phyloP scores from a whole-genome alignment of 1,140 invertebrate genomes.

The Uloborus diversus region DNA sequence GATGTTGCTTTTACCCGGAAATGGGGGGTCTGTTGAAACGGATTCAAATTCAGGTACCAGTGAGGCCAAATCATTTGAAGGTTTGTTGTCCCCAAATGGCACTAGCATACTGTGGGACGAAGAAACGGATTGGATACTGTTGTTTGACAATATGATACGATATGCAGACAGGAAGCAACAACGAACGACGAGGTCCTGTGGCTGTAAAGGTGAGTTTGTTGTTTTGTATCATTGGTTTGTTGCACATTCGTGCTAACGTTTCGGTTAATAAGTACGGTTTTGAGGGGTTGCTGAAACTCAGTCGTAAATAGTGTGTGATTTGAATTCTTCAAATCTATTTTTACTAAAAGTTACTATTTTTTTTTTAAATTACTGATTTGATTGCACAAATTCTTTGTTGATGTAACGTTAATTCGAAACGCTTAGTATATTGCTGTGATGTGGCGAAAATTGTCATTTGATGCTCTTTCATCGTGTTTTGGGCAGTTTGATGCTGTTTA shows the following conservation, averaged over 20 bases:
- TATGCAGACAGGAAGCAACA: slow-evolving; percentile 49
- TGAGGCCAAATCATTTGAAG: slow-evolving; percentile 46
- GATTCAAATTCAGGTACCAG: neutral
- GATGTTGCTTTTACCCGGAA: slow-evolving; percentile 44
- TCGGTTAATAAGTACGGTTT: no score
- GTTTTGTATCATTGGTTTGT: no score
- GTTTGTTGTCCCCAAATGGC: slow-evolving; percentile 53
- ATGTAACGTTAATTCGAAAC: no score
- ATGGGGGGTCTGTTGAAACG: neutral
- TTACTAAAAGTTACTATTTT: neutral
- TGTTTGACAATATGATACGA: slow-evolving; percentile 70
- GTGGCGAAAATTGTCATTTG: no score
- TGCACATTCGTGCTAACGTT: no score
- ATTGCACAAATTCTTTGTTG: no score
- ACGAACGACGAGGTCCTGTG: slow-evolving; percentile 48
- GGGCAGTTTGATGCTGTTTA: no score
- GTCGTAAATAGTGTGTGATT: no score
- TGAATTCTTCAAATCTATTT: neutral
- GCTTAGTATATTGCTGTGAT: no score
- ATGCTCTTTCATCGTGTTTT: no score
- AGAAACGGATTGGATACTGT: slow-evolving; percentile 69
- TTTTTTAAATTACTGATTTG: neutral
- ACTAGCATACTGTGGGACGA: slow-evolving; percentile 66
- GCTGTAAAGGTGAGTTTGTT: slow-evolving; percentile 57
- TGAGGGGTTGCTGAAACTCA: no score